Base-by-base conservation (phyloP, 64 coral and sea anemone species). In the Pocillopora damicornis region DNA sequence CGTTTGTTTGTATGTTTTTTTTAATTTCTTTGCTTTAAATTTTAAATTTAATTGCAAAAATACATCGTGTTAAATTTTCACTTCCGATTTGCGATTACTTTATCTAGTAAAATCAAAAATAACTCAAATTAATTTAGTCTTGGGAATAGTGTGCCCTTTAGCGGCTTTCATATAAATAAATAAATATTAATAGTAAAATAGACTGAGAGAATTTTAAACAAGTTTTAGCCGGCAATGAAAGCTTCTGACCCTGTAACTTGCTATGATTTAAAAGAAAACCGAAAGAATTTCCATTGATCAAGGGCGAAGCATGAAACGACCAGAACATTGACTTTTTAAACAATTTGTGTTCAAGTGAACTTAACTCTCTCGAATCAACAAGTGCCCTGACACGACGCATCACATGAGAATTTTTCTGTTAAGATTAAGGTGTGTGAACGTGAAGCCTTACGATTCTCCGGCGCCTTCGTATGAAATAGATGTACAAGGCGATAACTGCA, bases 381-480 rank as follows among this genome's bases (percentile, higher is more conserved):
- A 51, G 42, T 51, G 7, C 42, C 42, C 42, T 51, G 42, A 51
- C 42, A 7, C 42, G 3, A 51, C 42, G 42, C 67, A 23, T 71
- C 67, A 20, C 25, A 17, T 8, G n/a, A 7, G 22, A 4, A 83
- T 8, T 17, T 35, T 36, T 37, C 62, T 20, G 25, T 11, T 1
- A 83, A 18, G 1, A 20, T 93, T 73, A 97, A 15, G 94, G 94
- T 63, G 91, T 90, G 81, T 97, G 94, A 37, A 97, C 77, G 58
- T 90, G 94, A 77, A 93, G 74, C 82, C 95, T 99, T 14, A 75
- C 15, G 58, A n/a, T 51, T 35, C 79, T 59, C 20, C 85, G 87
- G 25, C 93, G 86, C 57, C 88, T 92, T n/a, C 93, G 88, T 30
- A 99, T 92, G 59, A 99, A 92, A 59, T 99, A 99, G 15, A 99